phyloP scores from a whole-genome alignment of 64 coral and sea anemone genomes.

The Astreopora myriophthalma region DNA sequence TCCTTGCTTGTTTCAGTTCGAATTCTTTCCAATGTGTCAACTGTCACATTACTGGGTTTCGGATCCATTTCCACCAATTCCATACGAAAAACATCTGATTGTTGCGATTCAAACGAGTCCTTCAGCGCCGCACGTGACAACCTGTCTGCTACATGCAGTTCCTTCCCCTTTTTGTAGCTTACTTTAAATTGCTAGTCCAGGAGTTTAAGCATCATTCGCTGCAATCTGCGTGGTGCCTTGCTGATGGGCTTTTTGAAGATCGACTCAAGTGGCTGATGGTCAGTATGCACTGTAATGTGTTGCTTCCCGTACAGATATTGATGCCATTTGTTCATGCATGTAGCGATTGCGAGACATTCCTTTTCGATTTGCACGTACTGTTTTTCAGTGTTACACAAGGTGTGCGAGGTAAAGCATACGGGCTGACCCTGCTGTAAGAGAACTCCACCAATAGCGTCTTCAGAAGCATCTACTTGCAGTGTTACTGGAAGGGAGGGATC shows the following conservation, averaged over 20 bases:
- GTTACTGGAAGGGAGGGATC: too few species aligned
- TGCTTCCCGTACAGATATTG: neutral
- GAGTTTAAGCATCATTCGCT: conserved; percentile 41
- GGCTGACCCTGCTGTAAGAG: too few species aligned
- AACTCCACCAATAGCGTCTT: too few species aligned
- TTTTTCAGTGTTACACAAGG: too few species aligned
- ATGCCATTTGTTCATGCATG: neutral
- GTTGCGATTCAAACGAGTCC: conserved; percentile 10
- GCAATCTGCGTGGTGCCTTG: conserved; percentile 53
- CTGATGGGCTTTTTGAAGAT: conserved; percentile 42
- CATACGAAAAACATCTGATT: conserved; percentile 68
- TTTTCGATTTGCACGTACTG: too few species aligned
- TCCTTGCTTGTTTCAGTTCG: conserved; percentile 53
- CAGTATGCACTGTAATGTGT: neutral
- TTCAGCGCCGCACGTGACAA: conserved; percentile 5
- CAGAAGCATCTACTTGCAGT: too few species aligned
- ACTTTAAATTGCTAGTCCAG: conserved; percentile 1
- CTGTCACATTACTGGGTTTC: conserved; percentile 18
- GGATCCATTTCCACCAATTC: conserved; percentile 42
- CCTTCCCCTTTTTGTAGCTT: conserved; percentile 26
- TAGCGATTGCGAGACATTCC: neutral
- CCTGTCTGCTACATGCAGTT: conserved; percentile 22
- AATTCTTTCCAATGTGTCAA: conserved; percentile 24
- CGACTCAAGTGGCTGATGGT: conserved; percentile 36
- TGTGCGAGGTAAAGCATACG: too few species aligned